Percentiles rank a stretch among this genome's conserved stretches.
phyloP scores from a whole-genome alignment of 2,888 invertebrate species.

The Acleris sparsana region DNA sequence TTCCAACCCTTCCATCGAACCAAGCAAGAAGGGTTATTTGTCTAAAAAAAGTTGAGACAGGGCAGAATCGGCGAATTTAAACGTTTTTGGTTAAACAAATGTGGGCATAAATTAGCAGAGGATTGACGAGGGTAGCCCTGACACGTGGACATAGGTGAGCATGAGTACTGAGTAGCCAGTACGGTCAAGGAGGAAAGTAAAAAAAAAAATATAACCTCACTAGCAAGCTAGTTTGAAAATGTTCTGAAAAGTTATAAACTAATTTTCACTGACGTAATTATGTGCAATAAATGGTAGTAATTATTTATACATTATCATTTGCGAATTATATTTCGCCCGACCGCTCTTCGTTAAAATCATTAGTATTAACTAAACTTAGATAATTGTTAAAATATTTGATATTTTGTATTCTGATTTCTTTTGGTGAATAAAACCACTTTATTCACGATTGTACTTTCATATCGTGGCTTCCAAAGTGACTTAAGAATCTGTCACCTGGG shows the following conservation, averaged over 20 bases:
- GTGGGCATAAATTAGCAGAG: conserved; percentile 72
- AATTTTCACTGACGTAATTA: too few species aligned
- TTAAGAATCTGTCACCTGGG: background rate
- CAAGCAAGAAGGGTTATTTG: conserved; percentile 57
- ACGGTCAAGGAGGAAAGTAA: conserved; percentile 34
- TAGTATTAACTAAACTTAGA: background rate
- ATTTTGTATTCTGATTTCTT: too few species aligned
- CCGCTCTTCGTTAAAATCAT: background rate
- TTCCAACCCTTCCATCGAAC: conserved; percentile 35
- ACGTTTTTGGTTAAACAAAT: conserved; percentile 79
- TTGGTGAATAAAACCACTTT: background rate
- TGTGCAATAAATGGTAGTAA: too few species aligned
- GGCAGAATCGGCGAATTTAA: conserved; percentile 68
- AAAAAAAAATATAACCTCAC: background rate
- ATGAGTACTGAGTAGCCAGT: conserved; percentile 13
- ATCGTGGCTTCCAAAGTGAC: background rate
- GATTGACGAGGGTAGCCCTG: conserved; percentile 74
- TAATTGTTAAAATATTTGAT: too few species aligned
- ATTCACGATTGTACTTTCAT: background rate
- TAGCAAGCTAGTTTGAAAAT: background rate
- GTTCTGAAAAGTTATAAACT: background rate
- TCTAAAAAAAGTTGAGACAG: conserved; percentile 67
- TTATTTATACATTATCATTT: too few species aligned
- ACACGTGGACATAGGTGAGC: conserved; percentile 54
- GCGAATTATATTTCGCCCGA: background rate